Evolutionary conservation across 2,797 vertebrate genomes (phyloP).

Genomic region (Chaetodon trifasciatus): DNA sequence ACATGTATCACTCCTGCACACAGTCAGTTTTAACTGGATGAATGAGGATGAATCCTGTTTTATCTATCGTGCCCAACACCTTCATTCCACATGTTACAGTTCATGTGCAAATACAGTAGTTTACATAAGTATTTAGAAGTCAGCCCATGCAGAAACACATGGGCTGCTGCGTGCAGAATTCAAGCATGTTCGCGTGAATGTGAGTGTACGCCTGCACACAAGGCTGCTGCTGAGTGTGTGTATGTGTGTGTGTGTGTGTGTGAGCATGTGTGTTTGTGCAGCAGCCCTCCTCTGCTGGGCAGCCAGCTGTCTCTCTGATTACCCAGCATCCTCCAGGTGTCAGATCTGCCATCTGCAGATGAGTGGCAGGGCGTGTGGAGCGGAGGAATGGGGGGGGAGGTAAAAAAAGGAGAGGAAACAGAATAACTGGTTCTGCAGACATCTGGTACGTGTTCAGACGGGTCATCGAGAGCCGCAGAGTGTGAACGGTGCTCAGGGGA

Average conservation of each 20-base stretch:
- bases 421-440: constrained; percentile 82
- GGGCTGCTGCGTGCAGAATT: background rate
- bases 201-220: background rate
- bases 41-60: too few relatives aligned
- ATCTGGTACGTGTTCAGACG: constrained; percentile 80
- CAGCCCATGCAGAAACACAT: background rate
- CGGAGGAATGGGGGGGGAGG: constrained; percentile 50
- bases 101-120: background rate
- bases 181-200: background rate
- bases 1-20: background rate
- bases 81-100: background rate
- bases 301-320: constrained; percentile 76
- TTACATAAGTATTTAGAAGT: background rate
- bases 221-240: background rate
- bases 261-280: constrained; percentile 1
- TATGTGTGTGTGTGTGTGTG: constrained; percentile 19
- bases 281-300: constrained; percentile 42
- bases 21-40: background rate
- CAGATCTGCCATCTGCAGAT: constrained; percentile 76
- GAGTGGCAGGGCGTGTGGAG: constrained; percentile 67
- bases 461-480: constrained; percentile 63
- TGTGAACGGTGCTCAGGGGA: constrained; percentile 55
- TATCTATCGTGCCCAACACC: background rate
- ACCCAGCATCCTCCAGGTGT: constrained; percentile 78
- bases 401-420: constrained; percentile 43